Base-by-base conservation (phyloP, 2,888 invertebrate species). In the Vesta saturnalis region DNA sequence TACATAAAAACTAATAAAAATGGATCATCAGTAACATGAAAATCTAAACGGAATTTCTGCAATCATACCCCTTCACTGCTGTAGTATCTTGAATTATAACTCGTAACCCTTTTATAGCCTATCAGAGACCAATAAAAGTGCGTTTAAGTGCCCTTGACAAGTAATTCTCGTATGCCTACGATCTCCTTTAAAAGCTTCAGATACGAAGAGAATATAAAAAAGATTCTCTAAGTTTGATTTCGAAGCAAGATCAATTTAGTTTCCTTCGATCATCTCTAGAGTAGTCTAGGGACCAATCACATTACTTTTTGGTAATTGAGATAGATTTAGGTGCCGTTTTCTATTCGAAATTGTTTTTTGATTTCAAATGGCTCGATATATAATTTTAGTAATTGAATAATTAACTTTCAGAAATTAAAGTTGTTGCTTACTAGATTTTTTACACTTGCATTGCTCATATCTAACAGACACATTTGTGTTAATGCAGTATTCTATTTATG, bases 51-150 rank as follows among this genome's bases (percentile, higher is more conserved):
- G 62, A 39, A 65, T 64, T 52, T 64, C 56, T 46, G 55, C 52
- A 60, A 68, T 59, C 61, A 65, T 60, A 61, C 74, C 75, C 76
- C 77, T 77, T 75, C 76, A 73, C 75, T 77, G 77, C 78, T 77
- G 78, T 74, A 76, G 75, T 79, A 78, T 78, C 77, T 77, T 82
- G 81, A 84, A 83, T 83, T 83, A 83, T 83, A 81, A 81, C 81
- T 79, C 79, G 81, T 83, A 84, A 84, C 84, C 83, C 84, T 84
- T 85, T 84, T 83, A 84, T 83, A 80, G 80, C 81, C 83, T 83
- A 82, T 84, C 80, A 80, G 85, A 84, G 85, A 82, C 80, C 80
- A 83, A 84, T 85, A 84, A 84, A 83, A 81, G 80, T 75, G 80
- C 79, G 81, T 82, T 82, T 81, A 83, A 83, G 83, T 83, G 83